Evolutionary conservation across 2,113 vertebrate species (phyloP), one percentile per base, ranked within the genome.

Genomic region (Mesembrinibis cayennensis): DNA sequence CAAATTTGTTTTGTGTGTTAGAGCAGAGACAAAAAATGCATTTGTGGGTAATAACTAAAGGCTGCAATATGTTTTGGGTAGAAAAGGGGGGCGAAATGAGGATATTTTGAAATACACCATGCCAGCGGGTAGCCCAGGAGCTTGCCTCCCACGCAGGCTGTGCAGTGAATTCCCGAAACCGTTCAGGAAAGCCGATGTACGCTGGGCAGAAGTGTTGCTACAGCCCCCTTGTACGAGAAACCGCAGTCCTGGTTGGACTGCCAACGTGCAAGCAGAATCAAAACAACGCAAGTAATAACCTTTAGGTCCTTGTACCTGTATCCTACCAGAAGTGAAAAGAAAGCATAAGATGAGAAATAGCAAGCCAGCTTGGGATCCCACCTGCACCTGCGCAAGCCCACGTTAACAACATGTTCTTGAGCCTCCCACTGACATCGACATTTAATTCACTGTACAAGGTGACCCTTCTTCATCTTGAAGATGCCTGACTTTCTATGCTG

Each of bases 381-480:
- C n/a, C 62, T 45, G 61, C 29, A 21, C 36, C 62, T 8, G 8
- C 2, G 12, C 6, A 8, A 72, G 52, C 27, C 11, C 65, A 17
- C 0, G 0, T 2, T 1, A 2, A 11, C 8, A 7, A 6, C 3
- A 2, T 2, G 34, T 13, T 8, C 36, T 22, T 1, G 2, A 38
- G 16, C 11, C 15, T 71, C 20, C 47, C 15, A 12, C 62, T 38
- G 47, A 20, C 62, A 9, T 9, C 34, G 50, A 1, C 6, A 0
- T 5, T 21, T 26, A 7, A 44, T 10, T 40, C 62, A 2, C 5
- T 3, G 18, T 0, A 3, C 73, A 29, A 78, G 81, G 87, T 74
- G 81, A 82, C 29, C 49, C 40, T 25, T 50, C 55, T 32, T 40
- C 8, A 3, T 17, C 34, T 13, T 5, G 74, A 8, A 16, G 6